Conservation (phyloP, 2,113 vertebrate genomes). For the Nanorana parkeri region DNA sequence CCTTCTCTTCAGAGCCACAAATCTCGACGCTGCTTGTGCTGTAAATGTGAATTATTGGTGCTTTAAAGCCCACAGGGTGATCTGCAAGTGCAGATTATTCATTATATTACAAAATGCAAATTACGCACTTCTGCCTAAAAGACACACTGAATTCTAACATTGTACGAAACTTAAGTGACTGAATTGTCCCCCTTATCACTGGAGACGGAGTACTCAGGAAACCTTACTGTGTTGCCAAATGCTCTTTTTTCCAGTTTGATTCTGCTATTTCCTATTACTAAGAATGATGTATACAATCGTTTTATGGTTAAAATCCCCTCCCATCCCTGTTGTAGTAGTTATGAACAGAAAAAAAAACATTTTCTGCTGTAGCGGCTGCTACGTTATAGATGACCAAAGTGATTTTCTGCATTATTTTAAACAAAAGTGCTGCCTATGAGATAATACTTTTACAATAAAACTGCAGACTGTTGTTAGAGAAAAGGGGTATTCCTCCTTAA, state of each 20-base stretch:
- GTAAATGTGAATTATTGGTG: conserved; percentile 61
- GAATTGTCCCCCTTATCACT: conserved; percentile 51
- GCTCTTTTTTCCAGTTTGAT: background rate
- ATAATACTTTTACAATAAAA: too few species aligned
- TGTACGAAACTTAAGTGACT: conserved; percentile 61
- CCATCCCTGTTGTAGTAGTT: too few species aligned
- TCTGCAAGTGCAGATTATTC: conserved; percentile 62
- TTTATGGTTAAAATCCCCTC: too few species aligned
- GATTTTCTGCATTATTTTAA: too few species aligned
- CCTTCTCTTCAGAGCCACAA: conserved; percentile 59
- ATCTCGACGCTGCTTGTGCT: conserved; percentile 53
- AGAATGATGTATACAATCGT: background rate
- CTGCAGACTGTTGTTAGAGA: too few species aligned
- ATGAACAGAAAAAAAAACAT: too few species aligned
- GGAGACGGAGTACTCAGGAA: conserved; percentile 64
- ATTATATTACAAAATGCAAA: conserved; percentile 66
- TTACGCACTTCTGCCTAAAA: conserved; percentile 65
- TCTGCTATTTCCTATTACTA: background rate
- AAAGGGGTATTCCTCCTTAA: too few species aligned
- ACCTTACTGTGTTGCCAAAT: conserved; percentile 60
- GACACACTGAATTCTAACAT: conserved; percentile 66
- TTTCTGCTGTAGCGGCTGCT: too few species aligned
- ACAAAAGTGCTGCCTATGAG: too few species aligned
- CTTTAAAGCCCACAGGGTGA: conserved; percentile 60
- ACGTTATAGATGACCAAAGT: too few species aligned